phyloP scores from a whole-genome alignment of 2,797 vertebrate genomes.

The Octomys mimax region DNA sequence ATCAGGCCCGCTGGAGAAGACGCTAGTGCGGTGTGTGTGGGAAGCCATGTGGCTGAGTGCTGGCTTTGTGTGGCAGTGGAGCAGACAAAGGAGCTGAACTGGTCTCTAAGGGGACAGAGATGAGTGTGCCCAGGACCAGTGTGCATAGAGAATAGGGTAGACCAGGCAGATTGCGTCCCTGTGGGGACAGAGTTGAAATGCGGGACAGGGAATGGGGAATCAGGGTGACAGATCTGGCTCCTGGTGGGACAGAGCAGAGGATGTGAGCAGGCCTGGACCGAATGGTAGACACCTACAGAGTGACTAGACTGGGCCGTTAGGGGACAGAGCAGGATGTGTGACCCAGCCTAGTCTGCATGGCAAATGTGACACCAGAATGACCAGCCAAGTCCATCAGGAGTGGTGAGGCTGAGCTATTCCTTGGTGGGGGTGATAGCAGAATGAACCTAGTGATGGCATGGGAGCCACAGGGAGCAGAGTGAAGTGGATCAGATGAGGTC shows the following conservation, averaged over 20 bases:
- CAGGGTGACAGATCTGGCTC: not conserved
- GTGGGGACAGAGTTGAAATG: not conserved
- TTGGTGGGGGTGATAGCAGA: not conserved
- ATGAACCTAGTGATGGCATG: not conserved
- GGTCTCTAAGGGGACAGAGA: not conserved
- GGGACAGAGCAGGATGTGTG: not conserved
- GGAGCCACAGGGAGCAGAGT: rapidly evolving
- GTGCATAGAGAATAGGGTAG: not conserved
- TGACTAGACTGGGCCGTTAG: not conserved
- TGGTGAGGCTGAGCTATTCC: not conserved
- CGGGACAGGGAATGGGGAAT: not conserved
- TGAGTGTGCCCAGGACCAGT: not conserved
- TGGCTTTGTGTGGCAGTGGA: not conserved
- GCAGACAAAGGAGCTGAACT: not conserved
- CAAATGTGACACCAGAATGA: not conserved
- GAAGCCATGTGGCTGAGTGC: not conserved
- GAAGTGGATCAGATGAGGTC: not conserved
- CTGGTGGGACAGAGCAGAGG: not conserved
- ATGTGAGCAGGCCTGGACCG: not conserved
- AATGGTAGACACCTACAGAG: not conserved
- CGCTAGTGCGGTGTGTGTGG: not conserved
- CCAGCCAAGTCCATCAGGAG: not conserved
- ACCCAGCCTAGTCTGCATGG: not conserved
- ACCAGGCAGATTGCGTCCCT: not conserved
- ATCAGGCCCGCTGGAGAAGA: slow-evolving; percentile 7